These are phyloP conservation scores for Chaetodon auriga DNA, from an alignment of 2,113 vertebrate genomes.

Conservation along the genomic window DNA sequence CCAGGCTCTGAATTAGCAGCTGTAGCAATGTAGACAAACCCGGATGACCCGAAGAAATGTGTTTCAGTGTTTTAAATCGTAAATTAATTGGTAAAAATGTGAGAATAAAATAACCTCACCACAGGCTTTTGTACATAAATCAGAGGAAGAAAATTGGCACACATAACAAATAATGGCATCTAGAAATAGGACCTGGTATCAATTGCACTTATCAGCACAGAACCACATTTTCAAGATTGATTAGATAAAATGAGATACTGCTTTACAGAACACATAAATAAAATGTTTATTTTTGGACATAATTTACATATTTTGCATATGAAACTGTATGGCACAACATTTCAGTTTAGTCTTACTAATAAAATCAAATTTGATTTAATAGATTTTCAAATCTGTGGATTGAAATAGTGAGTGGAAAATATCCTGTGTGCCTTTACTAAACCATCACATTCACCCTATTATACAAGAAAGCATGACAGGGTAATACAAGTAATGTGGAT, in stretches of 20 bases:
- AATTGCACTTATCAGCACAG: not conserved
- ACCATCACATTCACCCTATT: constrained; percentile 23
- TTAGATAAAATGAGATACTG: not conserved
- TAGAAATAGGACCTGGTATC: not conserved
- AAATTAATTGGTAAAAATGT: not conserved
- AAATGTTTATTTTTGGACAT: constrained; percentile 68
- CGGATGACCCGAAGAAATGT: not conserved
- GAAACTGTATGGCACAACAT: constrained; percentile 47
- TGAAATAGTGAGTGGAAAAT: constrained; percentile 14
- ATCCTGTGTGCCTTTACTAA: not conserved
- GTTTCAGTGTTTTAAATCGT: not conserved
- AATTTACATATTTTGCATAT: constrained; percentile 62
- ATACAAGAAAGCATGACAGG: constrained; percentile 6
- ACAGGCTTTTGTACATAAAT: not conserved
- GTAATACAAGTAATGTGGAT: constrained; percentile 1
- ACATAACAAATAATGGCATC: not conserved
- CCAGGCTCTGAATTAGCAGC: not conserved
- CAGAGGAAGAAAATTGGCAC: not conserved
- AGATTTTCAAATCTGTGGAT: constrained; percentile 1
- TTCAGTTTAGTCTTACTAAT: constrained; percentile 1
- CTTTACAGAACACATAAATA: constrained; percentile 63
- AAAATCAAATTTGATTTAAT: constrained; percentile 21
- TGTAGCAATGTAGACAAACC: too few species aligned
- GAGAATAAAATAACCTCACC: not conserved
- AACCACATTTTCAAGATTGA: not conserved